Base-by-base conservation (phyloP, 1,140 invertebrate genomes). In the Heliconius himera region DNA sequence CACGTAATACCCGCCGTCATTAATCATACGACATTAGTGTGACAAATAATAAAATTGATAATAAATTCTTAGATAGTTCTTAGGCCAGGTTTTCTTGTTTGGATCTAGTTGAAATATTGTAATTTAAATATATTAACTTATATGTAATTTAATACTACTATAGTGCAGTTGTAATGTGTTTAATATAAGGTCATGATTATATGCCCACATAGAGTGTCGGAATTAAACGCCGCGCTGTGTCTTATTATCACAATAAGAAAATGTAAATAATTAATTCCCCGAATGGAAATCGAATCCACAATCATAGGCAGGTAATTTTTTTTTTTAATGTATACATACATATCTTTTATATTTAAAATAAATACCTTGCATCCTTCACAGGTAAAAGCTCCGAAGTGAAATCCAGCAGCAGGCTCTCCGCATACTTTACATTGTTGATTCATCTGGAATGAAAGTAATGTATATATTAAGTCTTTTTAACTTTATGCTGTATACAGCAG, bases 291-390 rank as follows among this genome's bases (percentile, higher is more conserved):
- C 13, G 41, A 46, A 46, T 4, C 13, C 41, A 46, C 3, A 46
- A 46, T 13, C 4, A 13, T 46, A 13, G 13, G 13, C 13, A 46
- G 13, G 41, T 46, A 46, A 16, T 4, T 46, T 0, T 46, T 46
- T 46, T 46, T 46, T 46, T 13, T 46, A 13, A 1, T 36, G 33
- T 74, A 22, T 74, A 74, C n/a, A 70, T 33, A 70, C 11, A 70
- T 70, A 70, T 18, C 1, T 13, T 26, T 74, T 13, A 46, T 51
- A 46, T 49, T 60, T 4, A 18, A 56, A 49, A 22, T 38, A 76
- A 76, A 70, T 78, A 99, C 98, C 97, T 99, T 99, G 95, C 98
- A 99, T 82, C 98, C 98, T 96, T 99, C 98, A 94, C 98, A 99
- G 20, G 98, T 99, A 90, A 99, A 99, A 73, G 98, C 98, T 71